These are phyloP conservation scores for Theonella swinhoei DNA, from an alignment of 37 sponge, comb jelly and placozoan species.

Conservation along the genomic window DNA sequence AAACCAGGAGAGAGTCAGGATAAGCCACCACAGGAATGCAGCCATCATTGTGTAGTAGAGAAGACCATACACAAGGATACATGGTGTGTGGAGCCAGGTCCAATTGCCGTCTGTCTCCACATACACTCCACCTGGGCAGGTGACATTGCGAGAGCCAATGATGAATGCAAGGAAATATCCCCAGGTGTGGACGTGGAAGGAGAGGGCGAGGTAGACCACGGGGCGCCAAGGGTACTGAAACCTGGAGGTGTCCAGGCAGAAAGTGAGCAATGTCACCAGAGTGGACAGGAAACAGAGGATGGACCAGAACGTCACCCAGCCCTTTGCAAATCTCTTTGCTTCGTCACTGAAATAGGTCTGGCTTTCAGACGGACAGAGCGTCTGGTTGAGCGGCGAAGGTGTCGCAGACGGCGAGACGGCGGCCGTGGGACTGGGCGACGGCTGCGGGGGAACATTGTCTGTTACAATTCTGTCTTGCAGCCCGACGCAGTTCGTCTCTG, in stretches of 20 bases:
- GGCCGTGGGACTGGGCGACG: not conserved
- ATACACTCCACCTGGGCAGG: slow-evolving; percentile 51
- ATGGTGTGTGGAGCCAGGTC: slow-evolving; percentile 67
- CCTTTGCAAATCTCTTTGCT: slow-evolving; percentile 51
- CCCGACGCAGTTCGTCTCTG: slow-evolving; percentile 18
- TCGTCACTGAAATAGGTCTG: slow-evolving; percentile 50
- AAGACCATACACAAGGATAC: slow-evolving; percentile 57
- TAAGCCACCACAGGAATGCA: slow-evolving; percentile 87
- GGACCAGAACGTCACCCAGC: slow-evolving; percentile 81
- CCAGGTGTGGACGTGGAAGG: slow-evolving; percentile 71
- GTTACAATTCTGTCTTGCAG: not conserved
- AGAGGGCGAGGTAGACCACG: slow-evolving; percentile 77
- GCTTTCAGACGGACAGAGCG: slow-evolving; percentile 31
- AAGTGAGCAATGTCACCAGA: slow-evolving; percentile 77
- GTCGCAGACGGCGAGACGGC: not conserved
- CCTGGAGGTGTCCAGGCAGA: slow-evolving; percentile 71
- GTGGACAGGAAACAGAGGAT: slow-evolving; percentile 82
- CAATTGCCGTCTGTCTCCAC: slow-evolving; percentile 38
- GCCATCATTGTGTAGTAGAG: slow-evolving; percentile 85
- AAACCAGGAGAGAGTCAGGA: slow-evolving; percentile 88
- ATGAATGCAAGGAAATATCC: slow-evolving; percentile 68
- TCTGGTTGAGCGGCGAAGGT: not conserved
- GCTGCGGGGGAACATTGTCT: not conserved
- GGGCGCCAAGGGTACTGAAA: slow-evolving; percentile 94
- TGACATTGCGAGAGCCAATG: slow-evolving; percentile 53